phyloP scores from a whole-genome alignment of 2,113 vertebrate species.

The Phalacrocorax pelagicus region DNA sequence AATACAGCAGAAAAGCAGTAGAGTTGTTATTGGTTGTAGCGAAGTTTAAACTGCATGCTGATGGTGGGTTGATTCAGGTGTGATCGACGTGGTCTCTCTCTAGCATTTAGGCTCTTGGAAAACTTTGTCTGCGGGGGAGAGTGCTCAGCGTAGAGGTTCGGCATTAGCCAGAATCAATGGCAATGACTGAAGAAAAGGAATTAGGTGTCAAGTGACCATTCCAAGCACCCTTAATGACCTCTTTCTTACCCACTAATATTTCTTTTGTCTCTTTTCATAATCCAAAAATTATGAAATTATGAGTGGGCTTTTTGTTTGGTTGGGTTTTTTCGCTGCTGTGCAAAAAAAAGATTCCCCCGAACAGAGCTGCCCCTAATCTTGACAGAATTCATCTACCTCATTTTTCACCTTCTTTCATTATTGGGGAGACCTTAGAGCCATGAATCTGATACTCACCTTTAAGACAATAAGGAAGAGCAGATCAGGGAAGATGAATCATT shows the following conservation, averaged over 20 bases:
- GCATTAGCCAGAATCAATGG: neutral
- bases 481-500: neutral
- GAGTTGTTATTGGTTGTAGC: neutral
- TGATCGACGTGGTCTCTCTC: neutral
- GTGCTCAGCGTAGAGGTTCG: neutral
- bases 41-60: neutral
- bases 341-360: neutral
- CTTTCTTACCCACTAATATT: neutral
- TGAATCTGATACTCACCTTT: neutral
- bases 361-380: neutral
- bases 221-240: neutral
- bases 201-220: neutral
- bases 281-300: neutral
- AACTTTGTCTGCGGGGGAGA: neutral
- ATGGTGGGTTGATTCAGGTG: neutral
- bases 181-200: neutral
- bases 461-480: neutral
- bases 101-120: neutral
- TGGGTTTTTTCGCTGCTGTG: neutral
- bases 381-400: neutral
- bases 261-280: neutral
- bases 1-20: neutral
- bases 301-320: neutral
- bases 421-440: neutral
- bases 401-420: neutral